phyloP scores from a whole-genome alignment of 2,888 invertebrate species.

The Automeris io region DNA sequence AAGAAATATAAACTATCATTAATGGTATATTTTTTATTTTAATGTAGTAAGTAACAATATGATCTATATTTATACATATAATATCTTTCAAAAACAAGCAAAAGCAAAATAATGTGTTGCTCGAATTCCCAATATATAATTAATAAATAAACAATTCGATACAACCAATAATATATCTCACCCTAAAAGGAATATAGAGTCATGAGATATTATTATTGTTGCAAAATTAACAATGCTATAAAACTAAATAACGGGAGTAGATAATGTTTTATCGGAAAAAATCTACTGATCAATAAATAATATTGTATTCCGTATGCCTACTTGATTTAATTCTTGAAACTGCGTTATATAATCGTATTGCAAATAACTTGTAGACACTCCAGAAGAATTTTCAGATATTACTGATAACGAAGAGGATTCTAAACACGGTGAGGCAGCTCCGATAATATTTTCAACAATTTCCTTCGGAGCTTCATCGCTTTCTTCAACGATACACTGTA shows the following conservation, averaged over 20 bases:
- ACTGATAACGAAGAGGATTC: constrained; percentile 81
- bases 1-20: too few species aligned
- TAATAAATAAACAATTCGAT: too few species aligned
- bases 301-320: constrained; percentile 92
- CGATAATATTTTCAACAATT: constrained; percentile 56
- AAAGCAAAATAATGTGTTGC: too few species aligned
- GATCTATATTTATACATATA: too few species aligned
- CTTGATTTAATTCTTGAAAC: constrained; percentile 74
- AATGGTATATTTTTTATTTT: too few species aligned
- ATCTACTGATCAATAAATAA: constrained; percentile 88
- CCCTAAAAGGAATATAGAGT: too few species aligned
- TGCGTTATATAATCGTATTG: constrained; percentile 33
- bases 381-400: constrained; percentile 81
- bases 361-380: constrained; percentile 62
- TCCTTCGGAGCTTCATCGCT: constrained; percentile 74
- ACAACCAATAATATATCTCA: too few species aligned
- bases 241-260: constrained; percentile 37
- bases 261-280: constrained; percentile 15
- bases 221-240: not conserved
- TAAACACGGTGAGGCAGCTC: constrained; percentile 56
- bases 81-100: too few species aligned
- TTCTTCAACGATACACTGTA: constrained; percentile 86
- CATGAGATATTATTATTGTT: too few species aligned
- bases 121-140: too few species aligned
- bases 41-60: too few species aligned